Base-by-base conservation (phyloP, 2,888 invertebrate genomes). In the Tiliacea aurago region DNA sequence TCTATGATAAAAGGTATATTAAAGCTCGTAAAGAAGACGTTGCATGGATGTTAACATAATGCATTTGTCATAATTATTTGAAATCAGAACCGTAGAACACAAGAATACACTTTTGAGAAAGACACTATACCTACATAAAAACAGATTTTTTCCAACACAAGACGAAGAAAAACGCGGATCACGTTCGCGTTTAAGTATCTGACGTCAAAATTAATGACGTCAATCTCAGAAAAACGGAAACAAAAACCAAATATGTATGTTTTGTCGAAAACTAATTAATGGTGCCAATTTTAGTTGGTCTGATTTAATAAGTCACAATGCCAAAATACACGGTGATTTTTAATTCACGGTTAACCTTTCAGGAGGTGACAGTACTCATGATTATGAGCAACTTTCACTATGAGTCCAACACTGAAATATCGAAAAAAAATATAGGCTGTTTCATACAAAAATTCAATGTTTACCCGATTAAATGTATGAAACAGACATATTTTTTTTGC, bases 161-260 rank as follows among this genome's bases (percentile, higher is more conserved):
- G 9, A 7, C n/a, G 37, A 41, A 70, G 6, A 56, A 74, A 78
- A 53, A 53, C n/a, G 49, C 33, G 20, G 23, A 11, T 51, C 80
- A 72, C 72, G 61, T 53, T 43, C 2, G 0, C 9, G 20, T 59
- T 58, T 72, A 62, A 49, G 47, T 49, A 9, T 43, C 37, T 51
- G 51, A 58, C 75, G 51, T 63, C 47, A 62, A 41, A 63, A 58
- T 53, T 73, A 73, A 64, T 64, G 47, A 74, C 59, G 43, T 77
- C 75, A 75, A 74, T 67, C 28, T 56, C 23, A 56, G 20, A 81
- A 76, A 81, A 78, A 76, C 55, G 43, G 23, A 43, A 2, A 58
- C 62, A 75, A 78, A 61, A 81, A 81, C 41, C 51, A n/a, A 67
- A 47, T 43, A 64, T n/a, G 28, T 53, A 64, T n/a, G 28, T 53